A percentile compares a stretch with the other conserved stretches of the same genome.
Conservation (phyloP, 2,888 invertebrate species). For the Schizaphis graminum region DNA sequence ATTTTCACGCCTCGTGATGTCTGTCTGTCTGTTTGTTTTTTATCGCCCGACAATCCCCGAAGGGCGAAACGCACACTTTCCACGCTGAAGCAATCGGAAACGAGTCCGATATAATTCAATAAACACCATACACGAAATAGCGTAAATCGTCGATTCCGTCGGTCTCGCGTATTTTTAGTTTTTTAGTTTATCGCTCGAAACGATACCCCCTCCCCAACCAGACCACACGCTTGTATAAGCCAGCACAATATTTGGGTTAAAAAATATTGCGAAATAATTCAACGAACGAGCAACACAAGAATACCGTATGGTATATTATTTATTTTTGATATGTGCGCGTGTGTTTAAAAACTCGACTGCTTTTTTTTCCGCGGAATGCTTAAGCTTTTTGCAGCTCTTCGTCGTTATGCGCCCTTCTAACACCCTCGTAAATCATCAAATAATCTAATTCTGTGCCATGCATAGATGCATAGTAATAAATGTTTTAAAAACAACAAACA, state of each 20-base stretch:
- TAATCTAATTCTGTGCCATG: neutral
- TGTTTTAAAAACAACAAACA: neutral
- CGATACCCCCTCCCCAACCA: neutral
- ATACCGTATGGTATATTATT: too few relatives aligned
- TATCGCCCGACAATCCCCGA: neutral
- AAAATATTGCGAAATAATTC: too few relatives aligned
- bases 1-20: slow-evolving; percentile 31
- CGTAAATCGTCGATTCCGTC: neutral
- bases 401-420: neutral
- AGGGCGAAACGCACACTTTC: neutral
- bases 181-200: neutral
- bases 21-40: neutral
- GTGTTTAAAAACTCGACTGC: neutral
- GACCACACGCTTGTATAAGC: too few relatives aligned
- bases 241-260: too few relatives aligned
- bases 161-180: neutral
- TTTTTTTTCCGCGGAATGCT: neutral
- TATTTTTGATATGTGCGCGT: neutral
- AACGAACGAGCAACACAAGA: too few relatives aligned
- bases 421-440: neutral
- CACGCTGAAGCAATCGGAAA: neutral
- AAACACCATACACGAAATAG: slow-evolving; percentile 5
- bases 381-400: neutral
- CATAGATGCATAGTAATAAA: neutral
- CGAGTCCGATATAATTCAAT: slow-evolving; percentile 45